A percentile compares a stretch with the other conserved stretches of the same genome.
Conservation (phyloP, 2,888 invertebrate species). For the Drosophila conformis region DNA sequence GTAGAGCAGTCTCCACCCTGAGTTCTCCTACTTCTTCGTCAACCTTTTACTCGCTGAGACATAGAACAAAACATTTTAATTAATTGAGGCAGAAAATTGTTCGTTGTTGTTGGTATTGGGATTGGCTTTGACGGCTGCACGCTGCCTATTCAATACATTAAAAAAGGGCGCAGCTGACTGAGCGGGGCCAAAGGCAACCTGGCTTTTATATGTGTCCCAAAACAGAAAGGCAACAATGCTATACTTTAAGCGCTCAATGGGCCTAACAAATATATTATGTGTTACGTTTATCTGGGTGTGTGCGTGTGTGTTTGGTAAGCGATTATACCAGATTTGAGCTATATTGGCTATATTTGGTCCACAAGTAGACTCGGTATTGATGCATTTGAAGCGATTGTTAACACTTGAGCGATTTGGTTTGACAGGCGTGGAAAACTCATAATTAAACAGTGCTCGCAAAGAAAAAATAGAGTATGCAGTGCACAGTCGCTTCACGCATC, state of each 20-base stretch:
- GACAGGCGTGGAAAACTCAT: conserved; percentile 25
- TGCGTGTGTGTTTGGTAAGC: conserved; percentile 5
- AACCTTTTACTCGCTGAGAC: conserved; percentile 1
- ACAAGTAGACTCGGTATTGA: conserved; percentile 14
- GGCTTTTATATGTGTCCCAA: conserved; percentile 42
- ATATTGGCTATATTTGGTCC: background rate
- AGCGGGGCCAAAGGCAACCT: conserved; percentile 33
- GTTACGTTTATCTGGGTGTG: background rate
- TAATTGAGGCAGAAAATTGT: conserved; percentile 73
- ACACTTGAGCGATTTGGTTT: conserved; percentile 30
- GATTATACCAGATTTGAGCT: conserved; percentile 16
- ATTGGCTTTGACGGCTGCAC: conserved; percentile 40
- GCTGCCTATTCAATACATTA: conserved; percentile 50
- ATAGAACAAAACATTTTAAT: conserved; percentile 77
- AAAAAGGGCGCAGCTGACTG: conserved; percentile 35
- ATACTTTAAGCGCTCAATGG: conserved; percentile 48
- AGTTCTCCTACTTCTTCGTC: background rate
- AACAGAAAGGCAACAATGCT: conserved; percentile 21
- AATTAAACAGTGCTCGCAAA: background rate
- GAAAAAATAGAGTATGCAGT: background rate
- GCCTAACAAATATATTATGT: conserved; percentile 19
- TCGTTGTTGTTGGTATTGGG: conserved; percentile 17
- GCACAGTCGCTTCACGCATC: background rate
- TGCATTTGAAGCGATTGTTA: conserved; percentile 24
- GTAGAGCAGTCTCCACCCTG: background rate